Evolutionary conservation across 2,113 vertebrate species (phyloP).

Genomic region (Trogon melanurus): DNA sequence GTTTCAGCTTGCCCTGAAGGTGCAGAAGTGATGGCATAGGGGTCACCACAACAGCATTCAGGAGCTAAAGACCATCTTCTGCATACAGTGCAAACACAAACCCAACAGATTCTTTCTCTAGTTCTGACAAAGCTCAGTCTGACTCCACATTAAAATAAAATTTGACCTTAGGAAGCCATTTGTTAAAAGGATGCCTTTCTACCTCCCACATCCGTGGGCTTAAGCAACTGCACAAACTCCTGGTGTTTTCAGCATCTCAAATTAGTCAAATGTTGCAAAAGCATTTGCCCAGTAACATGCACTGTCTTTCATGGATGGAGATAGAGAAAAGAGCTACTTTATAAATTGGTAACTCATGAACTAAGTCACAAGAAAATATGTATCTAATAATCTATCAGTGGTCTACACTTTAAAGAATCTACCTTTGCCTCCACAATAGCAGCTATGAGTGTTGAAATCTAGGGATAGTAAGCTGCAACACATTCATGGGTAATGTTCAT

Average conservation of each 20-base stretch:
- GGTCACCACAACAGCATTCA: neutral
- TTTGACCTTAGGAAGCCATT: neutral
- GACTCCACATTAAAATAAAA: neutral
- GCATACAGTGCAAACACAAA: neutral
- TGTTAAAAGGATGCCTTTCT: neutral
- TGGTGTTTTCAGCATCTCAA: neutral
- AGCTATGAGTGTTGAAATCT: neutral
- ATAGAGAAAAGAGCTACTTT: neutral
- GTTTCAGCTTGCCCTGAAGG: neutral
- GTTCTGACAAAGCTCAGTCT: neutral
- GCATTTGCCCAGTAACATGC: neutral
- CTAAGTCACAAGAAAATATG: neutral
- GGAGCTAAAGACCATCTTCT: neutral
- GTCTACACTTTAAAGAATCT: neutral
- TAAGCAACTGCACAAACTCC: neutral
- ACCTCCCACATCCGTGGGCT: neutral
- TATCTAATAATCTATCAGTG: neutral
- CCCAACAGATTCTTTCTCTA: neutral
- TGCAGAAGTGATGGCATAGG: neutral
- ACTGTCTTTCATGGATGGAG: neutral
- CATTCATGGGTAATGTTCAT: neutral
- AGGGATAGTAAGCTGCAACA: neutral
- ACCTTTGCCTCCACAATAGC: neutral
- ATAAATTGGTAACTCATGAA: neutral
- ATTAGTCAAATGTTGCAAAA: neutral